These are phyloP conservation scores for Acanthurus lineatus DNA, from an alignment of 2,797 vertebrate genomes.

Conservation along the genomic window DNA sequence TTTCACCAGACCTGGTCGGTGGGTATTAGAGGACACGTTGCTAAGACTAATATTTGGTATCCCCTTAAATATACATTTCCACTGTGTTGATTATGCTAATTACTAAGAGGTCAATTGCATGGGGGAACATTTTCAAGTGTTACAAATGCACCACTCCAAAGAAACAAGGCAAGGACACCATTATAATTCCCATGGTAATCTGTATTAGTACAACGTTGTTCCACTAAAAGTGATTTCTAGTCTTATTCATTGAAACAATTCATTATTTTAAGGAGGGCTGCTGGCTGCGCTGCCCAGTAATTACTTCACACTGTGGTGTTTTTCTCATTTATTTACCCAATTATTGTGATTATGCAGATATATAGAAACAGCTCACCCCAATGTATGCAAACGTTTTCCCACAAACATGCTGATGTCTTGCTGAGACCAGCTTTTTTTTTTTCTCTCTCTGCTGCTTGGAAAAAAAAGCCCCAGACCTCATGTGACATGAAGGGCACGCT, in stretches of 20 bases:
- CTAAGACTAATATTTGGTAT: conserved; percentile 64
- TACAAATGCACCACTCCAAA: conserved; percentile 53
- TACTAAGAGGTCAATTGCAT: conserved; percentile 43
- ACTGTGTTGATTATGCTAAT: conserved; percentile 65
- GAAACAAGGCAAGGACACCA: conserved; percentile 38
- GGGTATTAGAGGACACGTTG: conserved; percentile 43
- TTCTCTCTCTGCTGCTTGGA: neutral
- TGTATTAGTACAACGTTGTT: conserved; percentile 41
- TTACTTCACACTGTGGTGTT: conserved; percentile 63
- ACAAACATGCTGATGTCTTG: neutral
- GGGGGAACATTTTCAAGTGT: conserved; percentile 36
- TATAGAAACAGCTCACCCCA: conserved; percentile 33
- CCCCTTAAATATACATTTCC: conserved; percentile 55
- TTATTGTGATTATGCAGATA: conserved; percentile 67
- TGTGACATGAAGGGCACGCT: conserved; percentile 19
- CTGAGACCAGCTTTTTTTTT: conserved; percentile 24
- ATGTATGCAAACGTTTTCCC: conserved; percentile 1
- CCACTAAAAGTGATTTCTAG: conserved; percentile 47
- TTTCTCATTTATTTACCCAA: conserved; percentile 66
- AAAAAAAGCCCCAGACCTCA: conserved; percentile 4
- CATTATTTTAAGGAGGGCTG: conserved; percentile 56
- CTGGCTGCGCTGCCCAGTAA: conserved; percentile 57
- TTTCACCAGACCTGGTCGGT: conserved; percentile 52
- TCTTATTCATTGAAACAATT: conserved; percentile 66
- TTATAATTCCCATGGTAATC: conserved; percentile 45